Conservation (phyloP, 35 echinoderm and acorn worm species). For the Chiridota heheva region DNA sequence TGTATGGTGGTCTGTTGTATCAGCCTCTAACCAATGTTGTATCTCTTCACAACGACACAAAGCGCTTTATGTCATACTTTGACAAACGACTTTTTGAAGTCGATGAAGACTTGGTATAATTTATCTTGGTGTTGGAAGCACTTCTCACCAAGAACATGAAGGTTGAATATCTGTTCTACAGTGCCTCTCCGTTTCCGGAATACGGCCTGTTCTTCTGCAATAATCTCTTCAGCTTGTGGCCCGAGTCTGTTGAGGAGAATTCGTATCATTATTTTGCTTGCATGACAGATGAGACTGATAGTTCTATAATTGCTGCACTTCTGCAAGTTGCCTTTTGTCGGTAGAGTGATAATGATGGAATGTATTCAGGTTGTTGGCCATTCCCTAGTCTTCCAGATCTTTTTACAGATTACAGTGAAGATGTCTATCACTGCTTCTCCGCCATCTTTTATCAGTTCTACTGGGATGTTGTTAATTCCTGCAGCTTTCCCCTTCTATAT, state of each 20-base stretch:
- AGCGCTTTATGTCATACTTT: too few species aligned
- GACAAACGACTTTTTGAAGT: too few species aligned
- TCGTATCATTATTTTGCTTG: neutral
- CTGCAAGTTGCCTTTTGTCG: neutral
- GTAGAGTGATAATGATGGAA: neutral
- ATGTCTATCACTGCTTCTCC: too few species aligned
- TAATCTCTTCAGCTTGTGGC: neutral
- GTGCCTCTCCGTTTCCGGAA: neutral
- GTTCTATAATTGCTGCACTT: neutral
- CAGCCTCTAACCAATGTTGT: too few species aligned
- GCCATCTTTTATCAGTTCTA: too few species aligned
- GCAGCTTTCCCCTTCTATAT: too few species aligned
- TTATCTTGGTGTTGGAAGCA: neutral
- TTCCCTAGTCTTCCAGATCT: neutral
- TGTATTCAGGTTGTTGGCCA: neutral
- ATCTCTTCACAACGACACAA: too few species aligned
- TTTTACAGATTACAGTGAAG: too few species aligned
- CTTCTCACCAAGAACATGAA: neutral
- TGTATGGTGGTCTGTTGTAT: too few species aligned
- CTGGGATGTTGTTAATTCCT: too few species aligned
- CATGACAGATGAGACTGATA: slow-evolving; percentile 15
- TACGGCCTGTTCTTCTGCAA: neutral
- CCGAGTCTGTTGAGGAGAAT: neutral
- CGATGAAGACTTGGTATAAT: neutral
- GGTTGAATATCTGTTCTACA: neutral